A percentile compares a stretch with the other conserved stretches of the same genome.
phyloP scores from a whole-genome alignment of 1,140 invertebrate species.

The Nephila pilipes region DNA sequence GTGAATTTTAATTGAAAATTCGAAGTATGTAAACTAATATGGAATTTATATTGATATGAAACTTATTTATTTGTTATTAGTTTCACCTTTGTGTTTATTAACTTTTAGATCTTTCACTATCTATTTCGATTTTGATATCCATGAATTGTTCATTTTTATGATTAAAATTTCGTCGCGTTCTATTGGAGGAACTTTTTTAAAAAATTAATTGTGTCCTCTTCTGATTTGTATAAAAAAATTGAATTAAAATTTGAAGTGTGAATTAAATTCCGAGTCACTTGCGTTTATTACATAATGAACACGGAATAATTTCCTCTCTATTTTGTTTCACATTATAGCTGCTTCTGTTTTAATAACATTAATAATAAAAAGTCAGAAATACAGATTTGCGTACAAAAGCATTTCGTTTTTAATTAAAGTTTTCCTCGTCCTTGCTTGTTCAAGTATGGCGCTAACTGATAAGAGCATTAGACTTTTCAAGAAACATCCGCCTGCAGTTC shows the following conservation, averaged over 20 bases:
- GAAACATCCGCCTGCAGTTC: slow-evolving; percentile 1
- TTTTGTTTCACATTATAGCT: not conserved
- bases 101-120: too few species aligned
- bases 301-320: not conserved
- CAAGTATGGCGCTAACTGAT: not conserved
- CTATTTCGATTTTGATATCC: too few species aligned
- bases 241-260: too few species aligned
- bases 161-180: not conserved
- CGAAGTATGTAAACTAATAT: too few species aligned
- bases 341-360: not conserved
- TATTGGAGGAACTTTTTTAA: not conserved
- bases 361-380: not conserved
- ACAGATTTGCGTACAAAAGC: not conserved
- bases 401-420: slow-evolving; percentile 68
- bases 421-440: not conserved
- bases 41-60: too few species aligned
- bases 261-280: too few species aligned
- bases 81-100: too few species aligned
- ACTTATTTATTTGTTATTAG: too few species aligned
- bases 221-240: too few species aligned
- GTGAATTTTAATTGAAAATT: too few species aligned
- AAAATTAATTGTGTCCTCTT: not conserved
- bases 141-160: not conserved
- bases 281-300: too few species aligned
- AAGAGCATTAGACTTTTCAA: slow-evolving; percentile 49